Conservation (phyloP, 2,797 vertebrate genomes). For the Acropternis orthonyx region DNA sequence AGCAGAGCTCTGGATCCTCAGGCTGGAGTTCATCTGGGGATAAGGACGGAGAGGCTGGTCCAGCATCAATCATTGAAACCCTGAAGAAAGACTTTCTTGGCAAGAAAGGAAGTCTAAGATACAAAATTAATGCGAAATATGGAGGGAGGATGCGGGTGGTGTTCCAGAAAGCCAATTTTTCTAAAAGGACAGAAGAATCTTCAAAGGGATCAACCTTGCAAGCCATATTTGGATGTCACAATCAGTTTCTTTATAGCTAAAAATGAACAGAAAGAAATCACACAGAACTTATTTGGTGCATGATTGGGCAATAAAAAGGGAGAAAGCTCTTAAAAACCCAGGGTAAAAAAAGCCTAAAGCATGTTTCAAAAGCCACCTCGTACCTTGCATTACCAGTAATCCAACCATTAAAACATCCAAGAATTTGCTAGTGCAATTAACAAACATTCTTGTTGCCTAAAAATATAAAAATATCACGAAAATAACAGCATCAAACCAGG, state of each 20-base stretch:
- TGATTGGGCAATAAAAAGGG: background rate
- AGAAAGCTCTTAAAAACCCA: background rate
- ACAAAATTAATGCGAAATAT: background rate
- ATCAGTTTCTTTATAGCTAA: background rate
- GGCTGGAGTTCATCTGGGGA: constrained; percentile 6
- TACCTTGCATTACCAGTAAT: background rate
- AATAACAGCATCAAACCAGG: background rate
- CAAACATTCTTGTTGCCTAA: background rate
- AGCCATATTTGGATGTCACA: background rate
- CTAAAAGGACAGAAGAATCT: background rate
- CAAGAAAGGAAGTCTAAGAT: background rate
- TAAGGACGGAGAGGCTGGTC: background rate
- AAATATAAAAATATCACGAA: background rate
- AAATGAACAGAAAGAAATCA: background rate
- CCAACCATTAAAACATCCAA: background rate
- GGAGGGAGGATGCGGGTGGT: background rate
- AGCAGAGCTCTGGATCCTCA: background rate
- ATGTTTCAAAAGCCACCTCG: background rate
- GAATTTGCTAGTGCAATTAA: background rate
- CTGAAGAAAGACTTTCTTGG: background rate
- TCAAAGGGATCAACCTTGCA: background rate
- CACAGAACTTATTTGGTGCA: background rate
- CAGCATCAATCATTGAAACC: background rate
- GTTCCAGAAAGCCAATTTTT: background rate
- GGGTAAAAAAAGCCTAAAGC: background rate